Conservation (phyloP, 2,797 vertebrate species). For the Spea hammondii region DNA sequence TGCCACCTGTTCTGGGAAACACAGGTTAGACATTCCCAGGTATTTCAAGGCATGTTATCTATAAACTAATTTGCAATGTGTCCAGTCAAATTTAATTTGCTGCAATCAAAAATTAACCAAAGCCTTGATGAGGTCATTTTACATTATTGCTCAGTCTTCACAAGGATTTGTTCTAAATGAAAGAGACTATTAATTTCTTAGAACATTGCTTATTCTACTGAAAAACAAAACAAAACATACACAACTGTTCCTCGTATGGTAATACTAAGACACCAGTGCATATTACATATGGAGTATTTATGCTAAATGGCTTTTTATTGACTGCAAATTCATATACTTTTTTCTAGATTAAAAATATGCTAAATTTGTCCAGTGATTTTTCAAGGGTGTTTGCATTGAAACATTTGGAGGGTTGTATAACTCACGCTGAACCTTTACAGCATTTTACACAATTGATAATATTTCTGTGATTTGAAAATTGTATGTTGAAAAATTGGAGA, state of each 20-base stretch:
- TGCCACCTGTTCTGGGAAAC: constrained; percentile 7
- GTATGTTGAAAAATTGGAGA: too few relatives aligned
- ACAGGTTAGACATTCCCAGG: constrained; percentile 45
- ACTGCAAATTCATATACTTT: too few relatives aligned
- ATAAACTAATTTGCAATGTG: constrained; percentile 72
- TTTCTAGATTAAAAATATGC: too few relatives aligned
- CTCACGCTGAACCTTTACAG: too few relatives aligned
- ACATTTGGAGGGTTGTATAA: too few relatives aligned
- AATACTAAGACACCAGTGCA: neutral
- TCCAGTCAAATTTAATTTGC: constrained; percentile 69
- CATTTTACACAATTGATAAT: too few relatives aligned
- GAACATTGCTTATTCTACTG: constrained; percentile 39
- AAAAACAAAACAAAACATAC: too few relatives aligned
- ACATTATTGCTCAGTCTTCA: constrained; percentile 64
- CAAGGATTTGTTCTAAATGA: constrained; percentile 58
- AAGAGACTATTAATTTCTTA: constrained; percentile 54
- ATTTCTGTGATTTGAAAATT: too few relatives aligned
- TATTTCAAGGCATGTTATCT: constrained; percentile 60
- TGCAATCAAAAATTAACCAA: constrained; percentile 67
- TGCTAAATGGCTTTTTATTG: too few relatives aligned
- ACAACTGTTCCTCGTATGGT: constrained; percentile 11
- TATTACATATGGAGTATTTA: too few relatives aligned
- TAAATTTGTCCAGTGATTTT: too few relatives aligned
- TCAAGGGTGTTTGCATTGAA: too few relatives aligned
- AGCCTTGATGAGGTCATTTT: constrained; percentile 60